phyloP scores from a whole-genome alignment of 2,888 invertebrate species.

The Dynastes maya region DNA sequence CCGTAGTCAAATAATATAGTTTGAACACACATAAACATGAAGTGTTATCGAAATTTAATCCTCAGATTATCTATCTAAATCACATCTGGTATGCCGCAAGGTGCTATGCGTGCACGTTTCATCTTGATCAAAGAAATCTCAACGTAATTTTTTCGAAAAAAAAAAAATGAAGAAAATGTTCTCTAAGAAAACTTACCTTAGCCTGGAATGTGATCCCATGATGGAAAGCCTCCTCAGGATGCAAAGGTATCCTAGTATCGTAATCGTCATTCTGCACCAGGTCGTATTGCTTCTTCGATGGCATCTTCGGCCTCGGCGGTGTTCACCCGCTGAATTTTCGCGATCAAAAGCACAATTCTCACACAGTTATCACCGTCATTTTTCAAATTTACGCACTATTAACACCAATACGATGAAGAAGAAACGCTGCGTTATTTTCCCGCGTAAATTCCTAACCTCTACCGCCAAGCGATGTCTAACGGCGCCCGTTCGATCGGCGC shows the following conservation, averaged over 20 bases:
- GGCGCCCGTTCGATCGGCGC: neutral
- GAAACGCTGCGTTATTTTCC: neutral
- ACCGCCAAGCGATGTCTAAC: neutral
- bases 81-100: too few relatives aligned
- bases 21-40: too few relatives aligned
- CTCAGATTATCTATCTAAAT: too few relatives aligned
- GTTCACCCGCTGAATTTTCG: neutral
- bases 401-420: too few relatives aligned
- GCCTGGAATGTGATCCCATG: constrained; percentile 98
- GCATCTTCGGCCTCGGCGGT: constrained; percentile 78
- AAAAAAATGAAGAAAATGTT: neutral
- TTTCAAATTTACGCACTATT: neutral
- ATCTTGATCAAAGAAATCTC: neutral
- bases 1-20: too few relatives aligned
- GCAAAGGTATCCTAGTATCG: constrained; percentile 95
- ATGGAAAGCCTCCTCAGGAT: constrained; percentile 97
- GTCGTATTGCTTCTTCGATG: constrained; percentile 92
- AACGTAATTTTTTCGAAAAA: neutral
- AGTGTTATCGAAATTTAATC: too few relatives aligned
- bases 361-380: neutral
- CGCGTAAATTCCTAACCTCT: constrained; percentile 10
- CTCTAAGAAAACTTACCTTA: constrained; percentile 83
- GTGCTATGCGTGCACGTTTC: neutral
- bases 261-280: constrained; percentile 97
- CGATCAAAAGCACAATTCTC: neutral